These are phyloP conservation scores for Aphyosemion australe DNA, from an alignment of 2,113 vertebrate genomes.

Conservation along the genomic window DNA sequence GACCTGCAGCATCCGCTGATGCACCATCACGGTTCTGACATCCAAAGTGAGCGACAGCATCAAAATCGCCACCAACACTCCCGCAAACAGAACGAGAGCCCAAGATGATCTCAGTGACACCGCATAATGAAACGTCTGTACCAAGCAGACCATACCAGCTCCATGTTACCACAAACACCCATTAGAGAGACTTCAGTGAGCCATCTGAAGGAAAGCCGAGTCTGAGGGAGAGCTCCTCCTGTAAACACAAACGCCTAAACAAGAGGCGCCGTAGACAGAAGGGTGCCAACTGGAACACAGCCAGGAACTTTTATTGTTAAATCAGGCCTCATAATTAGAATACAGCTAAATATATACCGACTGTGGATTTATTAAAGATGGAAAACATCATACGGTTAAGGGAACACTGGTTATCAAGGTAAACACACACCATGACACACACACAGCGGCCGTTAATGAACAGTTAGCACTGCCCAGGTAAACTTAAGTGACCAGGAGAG, in stretches of 20 bases:
- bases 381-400: background rate
- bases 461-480: conserved; percentile 31
- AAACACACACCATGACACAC: background rate
- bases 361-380: background rate
- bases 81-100: conserved; percentile 30
- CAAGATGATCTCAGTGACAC: conserved; percentile 38
- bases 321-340: background rate
- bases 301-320: conserved; percentile 1
- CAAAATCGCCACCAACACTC: conserved; percentile 9
- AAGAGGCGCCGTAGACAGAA: conserved; percentile 1
- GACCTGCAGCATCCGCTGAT: background rate
- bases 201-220: conserved; percentile 6
- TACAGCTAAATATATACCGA: background rate
- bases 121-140: conserved; percentile 54
- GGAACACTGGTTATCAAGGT: background rate
- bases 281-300: conserved; percentile 12
- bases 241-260: conserved; percentile 37
- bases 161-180: conserved; percentile 47
- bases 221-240: conserved; percentile 17
- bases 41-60: background rate
- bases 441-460: conserved; percentile 7
- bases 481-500: conserved; percentile 48
- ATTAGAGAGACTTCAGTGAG: conserved; percentile 37
- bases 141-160: conserved; percentile 31
- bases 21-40: background rate